These are phyloP conservation scores for Boleophthalmus pectinirostris DNA, from an alignment of 2,113 vertebrate genomes.

Conservation along the genomic window DNA sequence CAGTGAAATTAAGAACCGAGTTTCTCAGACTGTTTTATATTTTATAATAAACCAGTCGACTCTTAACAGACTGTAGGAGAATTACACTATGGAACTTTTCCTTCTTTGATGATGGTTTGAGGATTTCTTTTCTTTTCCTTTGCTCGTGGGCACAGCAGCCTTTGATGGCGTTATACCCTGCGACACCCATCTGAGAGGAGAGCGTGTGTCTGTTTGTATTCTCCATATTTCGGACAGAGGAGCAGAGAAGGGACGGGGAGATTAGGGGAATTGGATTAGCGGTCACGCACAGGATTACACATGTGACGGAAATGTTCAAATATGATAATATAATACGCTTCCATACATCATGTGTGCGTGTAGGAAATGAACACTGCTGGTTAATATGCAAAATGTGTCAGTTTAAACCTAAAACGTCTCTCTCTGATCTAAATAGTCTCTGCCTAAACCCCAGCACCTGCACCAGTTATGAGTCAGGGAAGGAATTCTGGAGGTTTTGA, in stretches of 20 bases:
- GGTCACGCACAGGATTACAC: constrained; percentile 38
- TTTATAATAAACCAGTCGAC: too few species aligned
- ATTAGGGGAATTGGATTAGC: constrained; percentile 56
- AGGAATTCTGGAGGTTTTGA: too few species aligned
- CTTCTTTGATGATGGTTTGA: too few species aligned
- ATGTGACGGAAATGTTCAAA: constrained; percentile 37
- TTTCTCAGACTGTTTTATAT: too few species aligned
- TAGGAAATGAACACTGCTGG: constrained; percentile 23
- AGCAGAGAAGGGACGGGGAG: constrained; percentile 20
- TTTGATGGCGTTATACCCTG: constrained; percentile 37
- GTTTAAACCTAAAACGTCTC: too few species aligned
- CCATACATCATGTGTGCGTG: constrained; percentile 6
- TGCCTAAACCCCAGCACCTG: too few species aligned
- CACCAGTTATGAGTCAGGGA: too few species aligned
- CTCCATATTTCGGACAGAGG: constrained; percentile 14
- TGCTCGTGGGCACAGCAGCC: constrained; percentile 25
- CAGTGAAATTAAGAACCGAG: too few species aligned
- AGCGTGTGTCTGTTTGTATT: constrained; percentile 24
- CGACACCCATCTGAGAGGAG: not conserved
- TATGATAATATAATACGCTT: constrained; percentile 40
- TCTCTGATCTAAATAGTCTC: too few species aligned
- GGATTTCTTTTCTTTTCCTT: too few species aligned
- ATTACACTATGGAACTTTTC: too few species aligned
- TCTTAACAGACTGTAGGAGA: too few species aligned
- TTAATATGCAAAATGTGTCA: not conserved